These are phyloP conservation scores for Arrhamphus sclerolepis DNA, from an alignment of 2,797 vertebrate genomes.

Conservation along the genomic window DNA sequence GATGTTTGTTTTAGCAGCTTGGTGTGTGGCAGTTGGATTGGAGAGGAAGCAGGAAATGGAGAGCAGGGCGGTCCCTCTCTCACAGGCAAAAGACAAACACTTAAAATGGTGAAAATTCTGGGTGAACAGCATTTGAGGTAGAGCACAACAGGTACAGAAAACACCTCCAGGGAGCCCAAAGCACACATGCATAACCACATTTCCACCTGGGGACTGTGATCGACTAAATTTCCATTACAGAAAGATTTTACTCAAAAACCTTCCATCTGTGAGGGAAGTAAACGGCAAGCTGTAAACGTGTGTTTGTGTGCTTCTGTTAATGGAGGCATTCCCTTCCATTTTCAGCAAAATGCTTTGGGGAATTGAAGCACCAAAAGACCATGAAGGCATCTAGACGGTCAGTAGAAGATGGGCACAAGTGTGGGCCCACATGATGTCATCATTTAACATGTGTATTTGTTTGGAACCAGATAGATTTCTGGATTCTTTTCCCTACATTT, in stretches of 20 bases:
- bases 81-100: constrained; percentile 57
- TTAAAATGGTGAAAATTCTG: constrained; percentile 51
- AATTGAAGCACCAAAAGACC: constrained; percentile 31
- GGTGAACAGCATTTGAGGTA: constrained; percentile 47
- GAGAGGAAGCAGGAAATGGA: constrained; percentile 68
- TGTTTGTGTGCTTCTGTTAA: constrained; percentile 37
- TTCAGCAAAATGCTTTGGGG: constrained; percentile 39
- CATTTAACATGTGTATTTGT: too few relatives aligned
- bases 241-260: constrained; percentile 13
- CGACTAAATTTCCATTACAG: constrained; percentile 18
- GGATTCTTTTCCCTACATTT: too few relatives aligned
- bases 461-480: too few relatives aligned
- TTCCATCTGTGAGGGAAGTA: constrained; percentile 23
- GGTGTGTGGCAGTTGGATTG: constrained; percentile 22
- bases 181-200: constrained; percentile 3
- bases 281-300: constrained; percentile 26
- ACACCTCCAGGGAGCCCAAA: constrained; percentile 31
- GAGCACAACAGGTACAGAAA: constrained; percentile 66
- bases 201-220: constrained; percentile 13
- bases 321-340: constrained; percentile 26
- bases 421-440: neutral
- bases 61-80: constrained; percentile 52
- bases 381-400: constrained; percentile 49
- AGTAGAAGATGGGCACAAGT: constrained; percentile 36
- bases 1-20: constrained; percentile 49